Evolutionary conservation across 2,888 invertebrate genomes (phyloP), one percentile per base, ranked within the genome.

Genomic region (Myopa tessellatipennis): DNA sequence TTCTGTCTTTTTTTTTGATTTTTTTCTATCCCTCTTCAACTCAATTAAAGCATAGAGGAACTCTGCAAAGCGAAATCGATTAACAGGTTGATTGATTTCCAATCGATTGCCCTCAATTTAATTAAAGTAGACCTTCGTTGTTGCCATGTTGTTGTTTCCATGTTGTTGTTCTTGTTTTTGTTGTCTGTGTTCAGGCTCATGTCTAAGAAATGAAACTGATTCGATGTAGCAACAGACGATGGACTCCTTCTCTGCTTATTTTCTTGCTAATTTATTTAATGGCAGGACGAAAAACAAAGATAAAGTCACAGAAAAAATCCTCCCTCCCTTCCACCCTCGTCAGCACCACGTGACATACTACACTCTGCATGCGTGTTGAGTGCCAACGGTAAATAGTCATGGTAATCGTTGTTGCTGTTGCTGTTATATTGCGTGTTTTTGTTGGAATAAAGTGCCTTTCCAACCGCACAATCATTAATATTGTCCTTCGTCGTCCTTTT

Each of bases 401-500:
- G 4, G 38, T 14, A 10, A 36, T 63, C 26, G 61, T 63, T 65
- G 65, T 65, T 65, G 65, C 4, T 38, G 16, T 65, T 65, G 14
- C 3, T 38, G 38, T 38, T 65, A 12, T 38, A 36, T 18, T 26
- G 4, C 5, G 2, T 61, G 8, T 26, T 26, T 18, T 26, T 61
- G 26, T 26, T 26, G n/a, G n/a, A 38, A 65, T 38, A 38, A 65
- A 65, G 12, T 38, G 36, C 38, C n/a, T 65, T 36, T 34, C 34
- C 36, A 14, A 65, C 38, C 55, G 18, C 36, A 18, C 55, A 52
- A 70, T 70, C 52, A 70, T 70, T 70, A 70, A 70, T 70, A 52
- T 70, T 36, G 70, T 55, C 70, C 70, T 70, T 70, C 70, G 14
- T 70, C 34, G 52, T 70, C 55, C 55, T 52, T 55, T 70, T 14